Evolutionary conservation across 2,113 vertebrate genomes (phyloP).

Genomic region (Colossoma macropomum): DNA sequence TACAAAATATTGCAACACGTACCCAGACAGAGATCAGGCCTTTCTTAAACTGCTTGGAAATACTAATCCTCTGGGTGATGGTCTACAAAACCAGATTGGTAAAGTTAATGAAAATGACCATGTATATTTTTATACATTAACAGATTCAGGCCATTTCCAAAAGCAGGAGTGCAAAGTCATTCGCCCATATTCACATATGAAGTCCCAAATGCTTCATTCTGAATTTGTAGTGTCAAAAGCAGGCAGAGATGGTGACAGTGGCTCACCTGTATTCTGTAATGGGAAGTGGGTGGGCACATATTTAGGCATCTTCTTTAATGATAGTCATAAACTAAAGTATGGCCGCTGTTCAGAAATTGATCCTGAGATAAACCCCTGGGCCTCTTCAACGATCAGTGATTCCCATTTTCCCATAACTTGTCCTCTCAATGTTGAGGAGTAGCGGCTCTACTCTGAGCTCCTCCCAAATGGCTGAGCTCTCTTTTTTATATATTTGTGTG

Average conservation of each 20-base stretch:
- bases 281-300: neutral
- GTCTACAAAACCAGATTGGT: slow-evolving; percentile 10
- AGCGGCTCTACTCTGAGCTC: too few relatives aligned
- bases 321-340: neutral
- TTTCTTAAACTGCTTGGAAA: slow-evolving; percentile 15
- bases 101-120: neutral
- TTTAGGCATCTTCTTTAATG: neutral
- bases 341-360: neutral
- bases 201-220: neutral
- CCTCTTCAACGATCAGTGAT: neutral
- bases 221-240: neutral
- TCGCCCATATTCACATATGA: neutral
- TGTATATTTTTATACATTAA: neutral
- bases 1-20: neutral
- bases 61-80: neutral
- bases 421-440: too few relatives aligned
- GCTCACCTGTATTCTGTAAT: slow-evolving; percentile 32
- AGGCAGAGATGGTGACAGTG: slow-evolving; percentile 42
- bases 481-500: too few relatives aligned
- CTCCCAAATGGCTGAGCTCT: too few relatives aligned
- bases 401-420: too few relatives aligned
- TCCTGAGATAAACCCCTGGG: neutral
- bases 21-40: neutral
- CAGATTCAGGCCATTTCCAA: neutral
- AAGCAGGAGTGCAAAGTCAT: neutral